These are phyloP conservation scores for Caranx ignobilis DNA, from an alignment of 2,113 vertebrate genomes.

Conservation along the genomic window DNA sequence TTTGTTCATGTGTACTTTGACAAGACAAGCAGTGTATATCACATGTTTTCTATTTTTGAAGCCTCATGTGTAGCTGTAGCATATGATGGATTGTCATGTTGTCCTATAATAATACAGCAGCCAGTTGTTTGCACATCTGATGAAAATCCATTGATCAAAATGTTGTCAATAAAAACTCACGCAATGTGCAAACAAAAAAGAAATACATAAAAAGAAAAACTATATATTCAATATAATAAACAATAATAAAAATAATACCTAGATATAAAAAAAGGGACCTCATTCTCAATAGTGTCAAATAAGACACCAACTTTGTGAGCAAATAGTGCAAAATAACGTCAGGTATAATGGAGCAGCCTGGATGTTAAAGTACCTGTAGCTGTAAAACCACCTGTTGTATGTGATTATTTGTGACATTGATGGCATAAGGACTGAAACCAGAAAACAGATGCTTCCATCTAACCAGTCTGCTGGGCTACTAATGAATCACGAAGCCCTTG, in stretches of 20 bases:
- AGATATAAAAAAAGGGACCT: neutral
- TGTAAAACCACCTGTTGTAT: constrained; percentile 80
- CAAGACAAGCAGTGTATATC: neutral
- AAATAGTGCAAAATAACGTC: neutral
- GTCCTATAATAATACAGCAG: neutral
- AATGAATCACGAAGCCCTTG: constrained; percentile 85
- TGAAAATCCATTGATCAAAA: neutral
- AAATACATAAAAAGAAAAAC: too few relatives aligned
- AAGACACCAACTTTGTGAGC: neutral
- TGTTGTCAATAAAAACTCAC: neutral
- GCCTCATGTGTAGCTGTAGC: neutral
- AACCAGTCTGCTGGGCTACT: constrained; percentile 79
- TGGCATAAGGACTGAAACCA: constrained; percentile 83
- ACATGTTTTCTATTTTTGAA: neutral
- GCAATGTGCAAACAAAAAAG: neutral
- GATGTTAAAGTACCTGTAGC: constrained; percentile 64
- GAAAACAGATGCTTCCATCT: constrained; percentile 83
- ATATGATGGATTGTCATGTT: neutral
- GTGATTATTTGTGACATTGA: constrained; percentile 82
- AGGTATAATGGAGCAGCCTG: constrained; percentile 38
- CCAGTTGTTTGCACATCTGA: neutral
- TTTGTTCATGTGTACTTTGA: neutral
- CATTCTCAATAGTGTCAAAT: neutral
- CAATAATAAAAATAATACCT: neutral
- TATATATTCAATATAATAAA: neutral